Evolutionary conservation across 2,888 invertebrate species (phyloP), one percentile per base, ranked within the genome.

Genomic region (Chromoteleia sp.): DNA sequence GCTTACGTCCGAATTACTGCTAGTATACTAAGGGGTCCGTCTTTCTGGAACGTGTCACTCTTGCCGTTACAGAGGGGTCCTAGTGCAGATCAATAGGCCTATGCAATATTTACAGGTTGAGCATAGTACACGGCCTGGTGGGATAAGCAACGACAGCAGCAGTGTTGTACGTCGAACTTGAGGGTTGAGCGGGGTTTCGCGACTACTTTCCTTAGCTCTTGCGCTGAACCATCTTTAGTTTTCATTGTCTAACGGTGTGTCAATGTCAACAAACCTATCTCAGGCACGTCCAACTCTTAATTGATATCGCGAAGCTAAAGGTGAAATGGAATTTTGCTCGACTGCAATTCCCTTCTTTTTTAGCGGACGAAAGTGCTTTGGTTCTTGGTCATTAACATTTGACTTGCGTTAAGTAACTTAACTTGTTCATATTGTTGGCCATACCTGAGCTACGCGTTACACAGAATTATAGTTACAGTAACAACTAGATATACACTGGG

Each of bases 81-180:
- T 65, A 65, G 50, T 43, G 25, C 65, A 14, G n/a, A 15, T 48
- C 19, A 29, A 36, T 19, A 21, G 39, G 4, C 14, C 41, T 52
- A 54, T 29, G 67, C 67, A 67, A 17, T 45, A 61, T 61, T 43
- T 61, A 61, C 61, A 58, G 25, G 6, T 17, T 10, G 29, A 54
- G 17, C 10, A 19, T 6, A 25, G 2, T 25, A 25, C 25, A 6
- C 25, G 43, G 58, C 58, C 58, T 56, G 19, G 2, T 36, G 6
- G 36, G 15, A 36, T 7, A 21, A 45, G 29, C 48, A 65, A 21
- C 33, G 17, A 33, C 25, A 50, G 43, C 17, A 45, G 61, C 21
- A 5, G 1, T 61, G 19, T 36, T 10, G n/a, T 50, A 7, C 50
- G 15, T 14, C 41, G 48, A 21, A 50, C 14, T 21, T 14, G 39